These are phyloP conservation scores for Dryobates pubescens DNA, from an alignment of 2,797 vertebrate genomes.

Conservation along the genomic window DNA sequence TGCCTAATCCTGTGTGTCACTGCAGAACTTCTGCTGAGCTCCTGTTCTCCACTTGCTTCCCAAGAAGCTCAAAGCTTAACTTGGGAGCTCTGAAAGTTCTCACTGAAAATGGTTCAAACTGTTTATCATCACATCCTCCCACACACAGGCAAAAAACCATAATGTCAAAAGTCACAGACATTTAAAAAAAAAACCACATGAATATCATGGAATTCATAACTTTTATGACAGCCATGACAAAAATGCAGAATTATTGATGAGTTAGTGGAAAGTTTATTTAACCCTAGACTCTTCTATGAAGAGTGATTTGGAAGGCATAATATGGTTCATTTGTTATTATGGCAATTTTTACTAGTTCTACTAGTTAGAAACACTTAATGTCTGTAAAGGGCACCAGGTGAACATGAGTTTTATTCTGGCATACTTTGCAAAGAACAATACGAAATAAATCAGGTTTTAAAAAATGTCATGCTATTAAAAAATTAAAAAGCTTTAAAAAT, in stretches of 20 bases:
- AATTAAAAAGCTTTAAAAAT: neutral
- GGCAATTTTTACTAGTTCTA: neutral
- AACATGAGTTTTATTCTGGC: neutral
- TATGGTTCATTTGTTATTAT: neutral
- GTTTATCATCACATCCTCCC: constrained; percentile 46
- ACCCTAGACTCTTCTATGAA: neutral
- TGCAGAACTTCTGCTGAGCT: constrained; percentile 39
- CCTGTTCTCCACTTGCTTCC: constrained; percentile 40
- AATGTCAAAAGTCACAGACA: neutral
- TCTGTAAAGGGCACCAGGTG: neutral
- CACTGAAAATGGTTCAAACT: constrained; percentile 24
- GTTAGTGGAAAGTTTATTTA: neutral
- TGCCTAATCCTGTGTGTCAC: constrained; percentile 54
- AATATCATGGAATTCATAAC: constrained; percentile 7
- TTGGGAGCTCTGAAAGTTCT: constrained; percentile 53
- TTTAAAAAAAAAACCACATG: neutral
- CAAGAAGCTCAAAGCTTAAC: constrained; percentile 46
- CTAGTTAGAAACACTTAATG: neutral
- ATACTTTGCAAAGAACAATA: neutral
- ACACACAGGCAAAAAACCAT: constrained; percentile 18
- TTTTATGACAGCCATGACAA: constrained; percentile 2
- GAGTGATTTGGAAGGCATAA: neutral
- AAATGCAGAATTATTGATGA: constrained; percentile 17
- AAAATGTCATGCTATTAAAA: neutral
- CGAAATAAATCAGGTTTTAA: neutral